Evolutionary conservation across 1,140 invertebrate genomes (phyloP).

Genomic region (Metaphire vulgaris): DNA sequence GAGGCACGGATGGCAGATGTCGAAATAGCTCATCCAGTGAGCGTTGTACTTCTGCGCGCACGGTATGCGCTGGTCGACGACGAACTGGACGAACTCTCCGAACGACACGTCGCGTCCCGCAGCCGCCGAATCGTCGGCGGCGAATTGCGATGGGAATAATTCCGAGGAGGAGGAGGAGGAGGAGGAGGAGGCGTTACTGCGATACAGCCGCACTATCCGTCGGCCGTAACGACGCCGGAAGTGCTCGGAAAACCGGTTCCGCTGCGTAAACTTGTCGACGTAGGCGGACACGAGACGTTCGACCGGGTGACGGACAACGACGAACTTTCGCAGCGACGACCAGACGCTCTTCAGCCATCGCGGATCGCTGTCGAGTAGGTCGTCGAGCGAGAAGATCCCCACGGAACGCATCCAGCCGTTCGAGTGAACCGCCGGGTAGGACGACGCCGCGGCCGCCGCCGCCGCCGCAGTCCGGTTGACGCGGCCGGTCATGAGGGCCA

Average conservation of each 20-base stretch:
- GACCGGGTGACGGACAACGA: conserved; percentile 47
- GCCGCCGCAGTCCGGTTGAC: conserved; percentile 1
- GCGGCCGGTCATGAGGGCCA: not conserved
- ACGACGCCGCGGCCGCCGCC: conserved; percentile 10
- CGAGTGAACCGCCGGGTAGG: conserved; percentile 29
- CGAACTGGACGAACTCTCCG: conserved; percentile 4
- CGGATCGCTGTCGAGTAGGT: not conserved
- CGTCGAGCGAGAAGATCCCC: not conserved
- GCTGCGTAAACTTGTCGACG: conserved; percentile 34
- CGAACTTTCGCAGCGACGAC: conserved; percentile 33
- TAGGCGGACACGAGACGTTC: conserved; percentile 44
- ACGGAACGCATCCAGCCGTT: not conserved
- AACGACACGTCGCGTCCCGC: not conserved
- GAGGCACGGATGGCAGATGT: not conserved
- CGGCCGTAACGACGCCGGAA: not conserved
- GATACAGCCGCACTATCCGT: not conserved
- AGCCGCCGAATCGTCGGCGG: not conserved
- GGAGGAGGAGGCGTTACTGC: not conserved
- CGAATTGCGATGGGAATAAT: not conserved
- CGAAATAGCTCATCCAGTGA: conserved; percentile 4
- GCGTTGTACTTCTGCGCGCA: conserved; percentile 6
- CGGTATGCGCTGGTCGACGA: not conserved
- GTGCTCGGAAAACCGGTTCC: conserved; percentile 8
- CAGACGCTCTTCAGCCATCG: conserved; percentile 1
- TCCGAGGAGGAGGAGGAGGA: too few species aligned